Percentiles rank a stretch among this genome's conserved stretches.
These are phyloP conservation scores for Mizuhopecten yessoensis DNA, from an alignment of 1,140 invertebrate species.

Conservation along the genomic window DNA sequence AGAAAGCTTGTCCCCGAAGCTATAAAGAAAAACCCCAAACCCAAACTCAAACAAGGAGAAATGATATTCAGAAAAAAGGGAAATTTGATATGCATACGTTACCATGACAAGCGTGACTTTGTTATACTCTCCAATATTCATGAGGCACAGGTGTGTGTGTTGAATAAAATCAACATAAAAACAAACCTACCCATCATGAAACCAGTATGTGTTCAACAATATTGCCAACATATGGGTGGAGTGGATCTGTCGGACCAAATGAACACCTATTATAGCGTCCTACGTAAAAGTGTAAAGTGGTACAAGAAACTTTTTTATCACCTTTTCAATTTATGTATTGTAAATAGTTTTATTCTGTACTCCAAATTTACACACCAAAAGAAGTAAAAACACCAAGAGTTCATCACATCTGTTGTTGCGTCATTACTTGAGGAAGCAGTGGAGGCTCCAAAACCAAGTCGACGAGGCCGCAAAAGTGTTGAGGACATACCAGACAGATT, in stretches of 20 bases:
- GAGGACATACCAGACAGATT: conserved; percentile 41
- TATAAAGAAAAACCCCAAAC: not conserved
- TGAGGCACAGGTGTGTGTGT: conserved; percentile 40
- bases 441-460: no score
- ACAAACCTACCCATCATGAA: conserved; percentile 51
- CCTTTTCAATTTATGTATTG: no score
- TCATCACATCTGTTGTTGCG: no score
- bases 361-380: no score
- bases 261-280: no score
- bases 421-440: no score
- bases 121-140: conserved; percentile 60
- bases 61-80: conserved; percentile 43
- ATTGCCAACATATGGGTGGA: conserved; percentile 52
- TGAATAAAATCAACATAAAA: conserved; percentile 20
- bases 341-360: no score
- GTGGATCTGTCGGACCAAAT: conserved; percentile 59
- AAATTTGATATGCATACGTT: conserved; percentile 42
- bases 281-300: no score
- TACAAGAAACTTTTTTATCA: no score
- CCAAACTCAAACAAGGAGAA: conserved; percentile 41
- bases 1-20: conserved; percentile 50
- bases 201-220: conserved; percentile 45
- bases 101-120: conserved; percentile 60
- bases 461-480: not conserved
- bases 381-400: no score